These are phyloP conservation scores for Condylostylus longicornis DNA, from an alignment of 1,140 invertebrate genomes.

Conservation along the genomic window DNA sequence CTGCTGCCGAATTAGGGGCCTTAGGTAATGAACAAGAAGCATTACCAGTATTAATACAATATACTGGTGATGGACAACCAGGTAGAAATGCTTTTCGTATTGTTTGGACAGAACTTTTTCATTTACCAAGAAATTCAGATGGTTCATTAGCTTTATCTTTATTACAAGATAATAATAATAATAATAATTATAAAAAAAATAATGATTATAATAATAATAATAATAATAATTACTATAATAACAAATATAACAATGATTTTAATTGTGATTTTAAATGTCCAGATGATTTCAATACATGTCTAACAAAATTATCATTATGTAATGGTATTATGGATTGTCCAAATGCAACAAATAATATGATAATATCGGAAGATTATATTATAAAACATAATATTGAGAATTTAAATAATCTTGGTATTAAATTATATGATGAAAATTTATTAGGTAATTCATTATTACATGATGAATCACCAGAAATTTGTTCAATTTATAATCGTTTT, in stretches of 20 bases:
- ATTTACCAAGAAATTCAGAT: constrained; percentile 64
- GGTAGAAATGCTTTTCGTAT: constrained; percentile 69
- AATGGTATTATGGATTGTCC: constrained; percentile 80
- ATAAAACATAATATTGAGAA: constrained; percentile 39
- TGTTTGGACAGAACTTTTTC: constrained; percentile 77
- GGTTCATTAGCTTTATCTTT: constrained; percentile 60
- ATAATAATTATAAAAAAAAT: too few relatives aligned
- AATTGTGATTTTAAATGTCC: constrained; percentile 78
- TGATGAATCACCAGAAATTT: constrained; percentile 50
- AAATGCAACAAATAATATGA: constrained; percentile 38
- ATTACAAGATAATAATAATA: constrained; percentile 48
- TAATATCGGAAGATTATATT: constrained; percentile 32
- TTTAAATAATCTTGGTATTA: constrained; percentile 38
- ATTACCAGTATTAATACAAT: constrained; percentile 45
- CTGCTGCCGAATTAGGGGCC: constrained; percentile 51
- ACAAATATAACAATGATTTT: too few relatives aligned
- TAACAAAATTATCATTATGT: constrained; percentile 63
- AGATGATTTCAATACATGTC: constrained; percentile 62
- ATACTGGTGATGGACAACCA: constrained; percentile 46
- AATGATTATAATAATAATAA: too few relatives aligned
- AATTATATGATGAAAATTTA: constrained; percentile 32
- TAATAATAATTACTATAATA: too few relatives aligned
- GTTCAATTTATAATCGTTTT: too few relatives aligned
- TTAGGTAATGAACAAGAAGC: constrained; percentile 45
- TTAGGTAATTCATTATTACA: constrained; percentile 36